A percentile compares a stretch with the other conserved stretches of the same genome.
These are phyloP conservation scores for Sipha flava DNA, from an alignment of 1,140 invertebrate species.

Conservation along the genomic window DNA sequence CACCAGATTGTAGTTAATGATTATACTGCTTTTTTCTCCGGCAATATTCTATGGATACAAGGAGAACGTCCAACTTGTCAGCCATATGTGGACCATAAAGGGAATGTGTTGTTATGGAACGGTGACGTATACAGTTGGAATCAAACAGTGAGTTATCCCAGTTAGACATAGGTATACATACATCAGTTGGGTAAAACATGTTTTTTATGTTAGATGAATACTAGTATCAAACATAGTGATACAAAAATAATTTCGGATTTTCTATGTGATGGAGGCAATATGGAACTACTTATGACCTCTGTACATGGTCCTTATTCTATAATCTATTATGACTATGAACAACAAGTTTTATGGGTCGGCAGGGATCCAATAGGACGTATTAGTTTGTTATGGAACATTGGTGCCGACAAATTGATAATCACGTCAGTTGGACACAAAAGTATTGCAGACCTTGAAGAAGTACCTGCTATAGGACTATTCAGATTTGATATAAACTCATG, in stretches of 20 bases:
- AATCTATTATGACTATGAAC: conserved; percentile 58
- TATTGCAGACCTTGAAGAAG: conserved; percentile 53
- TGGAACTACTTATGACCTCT: conserved; percentile 42
- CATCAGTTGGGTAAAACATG: not conserved
- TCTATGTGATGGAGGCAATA: not conserved
- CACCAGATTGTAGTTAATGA: not conserved
- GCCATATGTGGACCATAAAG: conserved; percentile 42
- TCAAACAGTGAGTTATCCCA: conserved; percentile 39
- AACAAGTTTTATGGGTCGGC: conserved; percentile 63
- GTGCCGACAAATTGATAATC: conserved; percentile 45
- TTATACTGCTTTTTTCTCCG: not conserved
- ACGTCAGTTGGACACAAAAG: conserved; percentile 54
- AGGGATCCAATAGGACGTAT: conserved; percentile 78
- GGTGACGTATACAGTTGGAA: conserved; percentile 64
- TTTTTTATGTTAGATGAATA: not conserved
- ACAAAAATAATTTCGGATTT: conserved; percentile 20
- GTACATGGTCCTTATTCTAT: conserved; percentile 78
- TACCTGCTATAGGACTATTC: conserved; percentile 66
- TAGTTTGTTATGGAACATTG: conserved; percentile 60
- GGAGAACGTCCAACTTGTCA: conserved; percentile 33
- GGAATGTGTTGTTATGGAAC: conserved; percentile 66
- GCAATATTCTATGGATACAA: conserved; percentile 36
- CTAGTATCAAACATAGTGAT: not conserved
- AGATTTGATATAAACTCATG: conserved; percentile 49
- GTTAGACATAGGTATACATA: not conserved